Evolutionary conservation across 2,113 vertebrate genomes (phyloP), one percentile per base, ranked within the genome.

Genomic region (Pao palembangensis): DNA sequence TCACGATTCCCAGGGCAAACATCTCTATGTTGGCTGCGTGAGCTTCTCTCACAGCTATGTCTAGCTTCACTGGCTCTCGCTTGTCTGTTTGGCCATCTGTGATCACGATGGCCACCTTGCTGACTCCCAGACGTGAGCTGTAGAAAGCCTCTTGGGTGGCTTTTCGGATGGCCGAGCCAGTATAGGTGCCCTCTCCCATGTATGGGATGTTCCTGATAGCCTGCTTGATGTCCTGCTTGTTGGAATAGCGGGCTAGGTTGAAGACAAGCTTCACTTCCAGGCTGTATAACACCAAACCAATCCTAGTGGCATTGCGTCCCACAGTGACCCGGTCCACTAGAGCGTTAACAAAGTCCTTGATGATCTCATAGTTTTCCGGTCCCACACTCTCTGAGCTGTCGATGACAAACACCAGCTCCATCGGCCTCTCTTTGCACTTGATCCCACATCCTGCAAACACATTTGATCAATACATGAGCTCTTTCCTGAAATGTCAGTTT

Each of bases 371-470:
- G 85, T 95, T 94, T 41, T 93, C 93, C 0, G 93, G 93, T 51
- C 93, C 93, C 38, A 94, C 92, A 2, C 93, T 95, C 84, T 94
- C 93, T 5, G 93, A 94, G 66, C 93, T 94, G 88, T 95, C 93
- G n/a, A 95, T 93, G 72, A 95, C 93, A 71, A 95, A 93, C 65
- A 95, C 91, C 81, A 94, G 91, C 76, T 94, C 93, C 92, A 94
- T 94, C 8, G 93, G 93, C 76, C 91, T 89, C 85, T 93, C 91
- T 81, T 94, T 95, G 71, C 94, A 95, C 76, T 93, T 95, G 76
- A 93, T 86, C 62, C 92, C 89, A 0, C 94, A 95, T 53, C 94
- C 94, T 94, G 80, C 41, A 85, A 69, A 61, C 71, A 85, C 73
- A 80, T 58, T 59, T 64, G 71, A 76, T 12, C 44, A 51, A 17